These are phyloP conservation scores for Philereme vetulata DNA, from an alignment of 2,888 invertebrate species.

Conservation along the genomic window DNA sequence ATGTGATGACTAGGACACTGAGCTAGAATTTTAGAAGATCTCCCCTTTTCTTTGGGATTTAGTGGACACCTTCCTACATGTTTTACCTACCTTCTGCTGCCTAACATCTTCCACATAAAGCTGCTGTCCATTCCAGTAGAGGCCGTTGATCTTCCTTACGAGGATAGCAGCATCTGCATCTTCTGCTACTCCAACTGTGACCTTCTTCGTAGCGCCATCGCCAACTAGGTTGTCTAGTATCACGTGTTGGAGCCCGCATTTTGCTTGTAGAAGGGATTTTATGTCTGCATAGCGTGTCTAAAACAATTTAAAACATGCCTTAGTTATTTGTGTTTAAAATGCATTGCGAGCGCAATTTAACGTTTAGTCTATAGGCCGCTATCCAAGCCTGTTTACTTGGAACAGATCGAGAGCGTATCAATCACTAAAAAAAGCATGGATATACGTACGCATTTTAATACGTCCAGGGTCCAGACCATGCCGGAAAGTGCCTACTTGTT, in stretches of 20 bases:
- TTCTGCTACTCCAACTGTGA: constrained; percentile 50
- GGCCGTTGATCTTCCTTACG: constrained; percentile 45
- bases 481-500: too few relatives aligned
- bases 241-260: constrained; percentile 45
- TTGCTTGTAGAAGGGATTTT: constrained; percentile 42
- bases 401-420: too few relatives aligned
- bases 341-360: too few relatives aligned
- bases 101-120: constrained; percentile 47
- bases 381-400: too few relatives aligned
- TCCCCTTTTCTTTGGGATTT: too few relatives aligned
- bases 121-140: constrained; percentile 39
- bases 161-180: constrained; percentile 47
- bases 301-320: not conserved
- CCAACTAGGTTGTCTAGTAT: constrained; percentile 48
- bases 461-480: too few relatives aligned
- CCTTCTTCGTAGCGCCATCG: constrained; percentile 41
- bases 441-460: too few relatives aligned
- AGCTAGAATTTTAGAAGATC: too few relatives aligned
- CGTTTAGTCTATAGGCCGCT: too few relatives aligned
- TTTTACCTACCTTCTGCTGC: constrained; percentile 40
- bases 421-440: too few relatives aligned
- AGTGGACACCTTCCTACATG: too few relatives aligned
- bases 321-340: not conserved
- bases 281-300: constrained; percentile 40
- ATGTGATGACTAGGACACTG: too few relatives aligned